phyloP scores from a whole-genome alignment of 2,113 vertebrate genomes.

The Strix aluco region DNA sequence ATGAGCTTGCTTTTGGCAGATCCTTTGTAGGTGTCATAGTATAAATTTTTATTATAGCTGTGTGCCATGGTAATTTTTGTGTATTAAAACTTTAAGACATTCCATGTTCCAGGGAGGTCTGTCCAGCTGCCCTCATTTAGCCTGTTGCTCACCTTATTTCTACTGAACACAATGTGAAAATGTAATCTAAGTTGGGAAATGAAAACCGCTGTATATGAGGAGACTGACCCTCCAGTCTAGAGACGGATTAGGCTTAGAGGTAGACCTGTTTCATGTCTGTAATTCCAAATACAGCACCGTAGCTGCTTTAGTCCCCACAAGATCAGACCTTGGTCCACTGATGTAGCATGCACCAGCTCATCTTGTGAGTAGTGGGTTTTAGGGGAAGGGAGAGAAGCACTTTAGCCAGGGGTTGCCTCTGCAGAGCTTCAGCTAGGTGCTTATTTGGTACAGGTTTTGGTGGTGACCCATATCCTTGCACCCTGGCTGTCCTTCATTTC shows the following conservation, averaged over 20 bases:
- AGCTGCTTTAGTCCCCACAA: background rate
- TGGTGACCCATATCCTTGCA: background rate
- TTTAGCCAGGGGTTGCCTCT: background rate
- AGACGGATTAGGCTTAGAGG: background rate
- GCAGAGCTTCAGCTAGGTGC: background rate
- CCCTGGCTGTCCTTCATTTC: background rate
- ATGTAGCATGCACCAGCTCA: background rate
- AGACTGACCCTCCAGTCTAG: background rate
- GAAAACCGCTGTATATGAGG: background rate
- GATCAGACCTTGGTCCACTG: background rate
- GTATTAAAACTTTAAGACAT: background rate
- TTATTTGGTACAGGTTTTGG: background rate
- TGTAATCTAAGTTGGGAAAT: background rate
- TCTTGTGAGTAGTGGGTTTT: background rate
- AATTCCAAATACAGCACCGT: background rate
- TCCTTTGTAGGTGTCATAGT: background rate
- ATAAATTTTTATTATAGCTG: background rate
- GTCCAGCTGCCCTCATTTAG: background rate
- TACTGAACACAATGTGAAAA: background rate
- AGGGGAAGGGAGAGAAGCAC: background rate
- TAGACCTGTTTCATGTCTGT: background rate
- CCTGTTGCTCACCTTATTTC: background rate
- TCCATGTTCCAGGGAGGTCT: background rate
- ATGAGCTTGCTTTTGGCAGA: background rate
- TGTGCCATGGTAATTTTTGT: background rate